phyloP scores from a whole-genome alignment of 2,113 vertebrate genomes.

The Patagioenas fasciata region DNA sequence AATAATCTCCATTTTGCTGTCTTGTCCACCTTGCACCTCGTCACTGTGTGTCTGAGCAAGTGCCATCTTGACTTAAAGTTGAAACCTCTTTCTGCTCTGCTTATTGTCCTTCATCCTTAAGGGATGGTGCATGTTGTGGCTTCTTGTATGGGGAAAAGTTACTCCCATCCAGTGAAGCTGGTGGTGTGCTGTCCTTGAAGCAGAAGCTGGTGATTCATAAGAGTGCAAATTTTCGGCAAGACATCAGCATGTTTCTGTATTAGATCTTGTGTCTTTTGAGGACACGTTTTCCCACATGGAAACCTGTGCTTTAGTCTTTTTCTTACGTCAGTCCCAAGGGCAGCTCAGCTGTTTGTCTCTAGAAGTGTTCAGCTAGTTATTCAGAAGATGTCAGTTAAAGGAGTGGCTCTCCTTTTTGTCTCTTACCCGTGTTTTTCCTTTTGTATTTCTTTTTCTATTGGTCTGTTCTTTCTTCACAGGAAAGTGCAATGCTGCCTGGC shows the following conservation, averaged over 20 bases:
- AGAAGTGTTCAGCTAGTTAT: not conserved
- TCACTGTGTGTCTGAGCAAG: not conserved
- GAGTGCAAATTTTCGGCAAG: not conserved
- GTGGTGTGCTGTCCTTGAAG: not conserved
- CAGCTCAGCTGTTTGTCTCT: not conserved
- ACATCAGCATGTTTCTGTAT: not conserved
- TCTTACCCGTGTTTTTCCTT: not conserved
- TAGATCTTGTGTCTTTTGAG: not conserved
- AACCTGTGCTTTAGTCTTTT: not conserved
- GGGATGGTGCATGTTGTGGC: not conserved
- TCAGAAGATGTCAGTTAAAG: not conserved
- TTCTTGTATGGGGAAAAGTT: not conserved
- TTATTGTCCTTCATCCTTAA: not conserved
- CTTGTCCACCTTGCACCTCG: not conserved
- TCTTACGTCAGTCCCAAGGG: not conserved
- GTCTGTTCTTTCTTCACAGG: not conserved
- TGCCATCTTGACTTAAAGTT: not conserved
- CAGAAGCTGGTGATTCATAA: not conserved
- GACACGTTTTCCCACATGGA: fast-evolving
- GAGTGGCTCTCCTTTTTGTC: fast-evolving
- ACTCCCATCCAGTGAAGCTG: not conserved
- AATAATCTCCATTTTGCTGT: not conserved
- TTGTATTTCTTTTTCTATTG: not conserved
- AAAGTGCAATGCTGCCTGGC: not conserved
- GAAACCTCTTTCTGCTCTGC: not conserved